phyloP scores from a whole-genome alignment of 2,113 vertebrate genomes.

The human region GRCh38 chr4:7692001-7692500 shows the following conservation, averaged over 20 bases:
- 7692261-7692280: background rate
- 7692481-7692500: background rate
- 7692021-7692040: slow-evolving; percentile 66
- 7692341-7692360: background rate
- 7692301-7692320: background rate
- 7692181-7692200: too few relatives aligned
- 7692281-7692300: background rate
- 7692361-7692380: rapidly evolving
- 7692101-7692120: slow-evolving; percentile 69
- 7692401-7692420: background rate
- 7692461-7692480: rapidly evolving
- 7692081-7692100: background rate
- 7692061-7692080: slow-evolving; percentile 44
- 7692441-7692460: background rate
- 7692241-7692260: rapidly evolving
- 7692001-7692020: background rate
- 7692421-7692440: background rate
- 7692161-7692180: rapidly evolving
- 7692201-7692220: background rate
- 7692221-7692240: background rate
- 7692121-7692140: background rate
- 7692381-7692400: background rate
- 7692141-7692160: background rate
- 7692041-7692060: slow-evolving; percentile 47
- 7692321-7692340: background rate